Percentiles rank a stretch among this genome's conserved stretches.
Evolutionary conservation across 2,888 invertebrate genomes (phyloP).

Genomic region (Pterostichus niger): DNA sequence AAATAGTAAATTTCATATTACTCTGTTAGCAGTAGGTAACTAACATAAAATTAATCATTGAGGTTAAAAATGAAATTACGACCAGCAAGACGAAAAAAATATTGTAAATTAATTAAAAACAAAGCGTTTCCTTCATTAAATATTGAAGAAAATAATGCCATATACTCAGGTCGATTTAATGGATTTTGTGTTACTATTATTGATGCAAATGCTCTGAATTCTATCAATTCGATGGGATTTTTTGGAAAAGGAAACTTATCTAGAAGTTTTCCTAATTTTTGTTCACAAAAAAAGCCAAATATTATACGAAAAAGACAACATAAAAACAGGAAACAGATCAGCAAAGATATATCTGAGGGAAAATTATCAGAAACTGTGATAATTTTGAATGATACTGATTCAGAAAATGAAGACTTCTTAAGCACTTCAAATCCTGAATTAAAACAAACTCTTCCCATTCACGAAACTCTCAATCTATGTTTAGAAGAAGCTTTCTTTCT

Average conservation of each 20-base stretch:
- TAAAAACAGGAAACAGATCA: slow-evolving; percentile 77
- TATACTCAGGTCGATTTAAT: slow-evolving; percentile 83
- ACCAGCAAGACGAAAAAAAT: slow-evolving; percentile 56
- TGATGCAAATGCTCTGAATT: slow-evolving; percentile 80
- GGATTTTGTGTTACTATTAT: slow-evolving; percentile 84
- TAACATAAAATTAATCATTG: slow-evolving; percentile 13
- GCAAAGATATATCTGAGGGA: slow-evolving; percentile 69
- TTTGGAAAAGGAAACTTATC: slow-evolving; percentile 85
- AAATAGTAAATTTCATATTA: slow-evolving; percentile 21
- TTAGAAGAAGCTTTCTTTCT: slow-evolving; percentile 90
- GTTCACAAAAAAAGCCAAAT: slow-evolving; percentile 75
- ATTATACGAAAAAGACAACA: slow-evolving; percentile 83
- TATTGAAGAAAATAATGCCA: slow-evolving; percentile 77
- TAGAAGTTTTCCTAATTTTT: slow-evolving; percentile 73
- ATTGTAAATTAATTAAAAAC: slow-evolving; percentile 45
- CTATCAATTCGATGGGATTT: slow-evolving; percentile 85
- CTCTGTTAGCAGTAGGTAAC: slow-evolving; percentile 8
- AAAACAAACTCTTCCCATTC: slow-evolving; percentile 80
- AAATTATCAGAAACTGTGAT: slow-evolving; percentile 77
- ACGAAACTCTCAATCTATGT: slow-evolving; percentile 84
- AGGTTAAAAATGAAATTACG: slow-evolving; percentile 54
- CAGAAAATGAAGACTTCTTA: slow-evolving; percentile 83
- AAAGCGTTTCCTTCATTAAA: slow-evolving; percentile 70
- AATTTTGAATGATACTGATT: slow-evolving; percentile 83
- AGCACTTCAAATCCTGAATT: slow-evolving; percentile 81